Percentiles rank a stretch among this genome's conserved stretches.
Evolutionary conservation across 2,888 invertebrate genomes (phyloP).

Genomic region (Philereme transversata): DNA sequence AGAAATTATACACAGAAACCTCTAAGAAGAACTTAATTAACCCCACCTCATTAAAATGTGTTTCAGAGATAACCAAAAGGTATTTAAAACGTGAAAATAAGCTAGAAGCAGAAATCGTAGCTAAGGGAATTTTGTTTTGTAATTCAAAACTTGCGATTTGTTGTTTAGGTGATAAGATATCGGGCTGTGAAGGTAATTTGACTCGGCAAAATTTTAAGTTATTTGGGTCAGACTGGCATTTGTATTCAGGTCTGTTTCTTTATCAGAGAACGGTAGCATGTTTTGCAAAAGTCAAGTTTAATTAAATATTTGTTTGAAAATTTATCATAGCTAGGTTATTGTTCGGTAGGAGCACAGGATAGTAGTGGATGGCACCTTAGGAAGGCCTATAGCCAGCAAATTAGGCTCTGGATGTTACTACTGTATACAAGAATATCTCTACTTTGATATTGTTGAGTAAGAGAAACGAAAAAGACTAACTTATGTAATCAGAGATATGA

Average conservation of each 20-base stretch:
- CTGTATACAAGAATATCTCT: too few relatives aligned
- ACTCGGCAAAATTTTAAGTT: conserved; percentile 12
- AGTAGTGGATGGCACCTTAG: too few relatives aligned
- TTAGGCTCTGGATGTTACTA: too few relatives aligned
- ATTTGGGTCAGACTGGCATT: background rate
- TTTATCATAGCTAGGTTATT: too few relatives aligned
- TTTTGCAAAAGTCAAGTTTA: background rate
- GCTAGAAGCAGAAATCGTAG: background rate
- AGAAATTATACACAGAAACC: too few relatives aligned
- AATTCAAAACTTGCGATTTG: background rate
- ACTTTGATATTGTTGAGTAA: too few relatives aligned
- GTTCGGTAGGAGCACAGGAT: too few relatives aligned
- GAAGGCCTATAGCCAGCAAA: too few relatives aligned
- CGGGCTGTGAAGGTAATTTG: conserved; percentile 10
- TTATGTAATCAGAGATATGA: too few relatives aligned
- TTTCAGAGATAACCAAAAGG: conserved; percentile 2
- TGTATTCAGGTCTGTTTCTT: background rate
- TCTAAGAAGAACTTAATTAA: too few relatives aligned
- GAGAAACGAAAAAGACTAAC: too few relatives aligned
- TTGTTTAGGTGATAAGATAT: conserved; percentile 12
- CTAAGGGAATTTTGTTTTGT: background rate
- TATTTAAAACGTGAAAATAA: background rate
- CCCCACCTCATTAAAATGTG: background rate
- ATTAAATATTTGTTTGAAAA: too few relatives aligned
- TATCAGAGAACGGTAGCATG: background rate